A percentile compares a stretch with the other conserved stretches of the same genome.
Conservation (phyloP, 1,140 invertebrate species). For the Drosophila triauraria region DNA sequence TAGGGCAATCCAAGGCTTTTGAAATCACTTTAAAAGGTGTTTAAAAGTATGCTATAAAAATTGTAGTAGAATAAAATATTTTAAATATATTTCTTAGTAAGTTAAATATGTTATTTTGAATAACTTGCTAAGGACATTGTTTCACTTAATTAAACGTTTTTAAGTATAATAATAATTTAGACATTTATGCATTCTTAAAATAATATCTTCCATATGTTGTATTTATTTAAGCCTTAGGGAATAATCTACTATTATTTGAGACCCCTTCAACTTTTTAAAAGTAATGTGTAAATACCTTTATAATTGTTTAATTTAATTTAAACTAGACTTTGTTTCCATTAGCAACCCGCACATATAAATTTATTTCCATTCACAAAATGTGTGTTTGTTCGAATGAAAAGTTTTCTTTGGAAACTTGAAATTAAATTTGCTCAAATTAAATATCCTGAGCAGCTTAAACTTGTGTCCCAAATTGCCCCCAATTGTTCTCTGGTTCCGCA, state of each 20-base stretch:
- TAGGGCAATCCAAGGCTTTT: not conserved
- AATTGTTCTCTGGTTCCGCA: slow-evolving; percentile 20
- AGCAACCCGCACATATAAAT: not conserved
- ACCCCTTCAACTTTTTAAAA: not conserved
- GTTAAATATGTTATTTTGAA: too few species aligned
- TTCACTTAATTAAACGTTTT: too few species aligned
- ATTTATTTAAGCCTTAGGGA: too few species aligned
- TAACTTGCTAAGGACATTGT: too few species aligned
- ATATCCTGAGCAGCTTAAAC: slow-evolving; percentile 33
- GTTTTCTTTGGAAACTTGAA: slow-evolving; percentile 29
- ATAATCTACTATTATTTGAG: too few species aligned
- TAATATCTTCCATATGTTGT: too few species aligned
- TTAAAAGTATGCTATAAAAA: too few species aligned
- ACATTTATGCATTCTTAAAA: too few species aligned
- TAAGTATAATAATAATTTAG: too few species aligned
- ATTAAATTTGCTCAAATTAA: slow-evolving; percentile 38
- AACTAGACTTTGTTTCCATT: slow-evolving; percentile 7
- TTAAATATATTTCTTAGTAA: too few species aligned
- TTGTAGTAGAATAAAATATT: not conserved
- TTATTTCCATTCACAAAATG: not conserved
- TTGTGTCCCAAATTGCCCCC: slow-evolving; percentile 39
- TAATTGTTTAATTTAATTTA: not conserved
- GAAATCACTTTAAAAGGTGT: not conserved
- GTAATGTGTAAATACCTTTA: not conserved
- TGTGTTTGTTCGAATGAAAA: not conserved